phyloP scores from a whole-genome alignment of 2,113 vertebrate species.

The Thunnus thynnus region DNA sequence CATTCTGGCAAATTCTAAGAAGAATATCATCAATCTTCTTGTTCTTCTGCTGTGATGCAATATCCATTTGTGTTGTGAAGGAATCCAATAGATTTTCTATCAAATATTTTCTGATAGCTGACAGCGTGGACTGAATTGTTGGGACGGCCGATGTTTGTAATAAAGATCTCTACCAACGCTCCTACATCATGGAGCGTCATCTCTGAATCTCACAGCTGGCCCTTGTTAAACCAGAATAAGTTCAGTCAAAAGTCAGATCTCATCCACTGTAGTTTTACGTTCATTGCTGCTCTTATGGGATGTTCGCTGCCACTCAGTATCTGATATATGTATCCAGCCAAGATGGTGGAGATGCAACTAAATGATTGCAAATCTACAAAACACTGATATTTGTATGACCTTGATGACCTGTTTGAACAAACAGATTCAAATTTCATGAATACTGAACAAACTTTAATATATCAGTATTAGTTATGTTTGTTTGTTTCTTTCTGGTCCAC shows the following conservation, averaged over 20 bases:
- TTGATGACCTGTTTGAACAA: no score
- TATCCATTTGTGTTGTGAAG: background rate
- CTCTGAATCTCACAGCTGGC: background rate
- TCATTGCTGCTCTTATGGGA: background rate
- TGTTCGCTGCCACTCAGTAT: background rate
- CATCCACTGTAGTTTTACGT: background rate
- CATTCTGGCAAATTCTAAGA: no score
- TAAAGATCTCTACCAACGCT: background rate
- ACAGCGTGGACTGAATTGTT: background rate
- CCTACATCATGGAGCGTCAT: background rate
- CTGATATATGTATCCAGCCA: background rate
- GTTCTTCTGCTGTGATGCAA: no score
- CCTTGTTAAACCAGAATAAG: background rate
- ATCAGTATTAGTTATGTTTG: no score
- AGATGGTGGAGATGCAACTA: background rate
- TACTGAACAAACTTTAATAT: no score
- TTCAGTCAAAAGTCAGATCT: conserved; percentile 10
- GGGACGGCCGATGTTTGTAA: background rate
- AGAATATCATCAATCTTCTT: no score
- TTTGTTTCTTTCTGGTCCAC: no score
- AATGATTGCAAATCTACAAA: background rate
- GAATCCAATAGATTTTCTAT: background rate
- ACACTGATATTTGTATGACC: no score
- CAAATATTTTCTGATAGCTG: no score
- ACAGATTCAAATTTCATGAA: no score